phyloP scores from a whole-genome alignment of 2,888 invertebrate genomes.

The Ochlodes sylvanus region DNA sequence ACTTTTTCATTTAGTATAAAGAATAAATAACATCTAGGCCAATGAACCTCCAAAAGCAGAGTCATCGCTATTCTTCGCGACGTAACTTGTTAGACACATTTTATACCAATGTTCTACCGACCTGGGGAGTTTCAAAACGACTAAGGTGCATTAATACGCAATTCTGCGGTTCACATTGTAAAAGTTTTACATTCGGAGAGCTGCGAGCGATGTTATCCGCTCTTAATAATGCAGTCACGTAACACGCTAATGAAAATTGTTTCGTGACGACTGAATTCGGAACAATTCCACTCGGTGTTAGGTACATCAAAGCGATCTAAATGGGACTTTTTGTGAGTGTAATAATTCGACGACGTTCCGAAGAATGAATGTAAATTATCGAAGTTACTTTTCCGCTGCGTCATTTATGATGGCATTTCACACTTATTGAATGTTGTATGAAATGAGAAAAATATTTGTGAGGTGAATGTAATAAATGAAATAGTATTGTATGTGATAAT shows the following conservation, averaged over 20 bases:
- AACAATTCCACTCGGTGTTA: slow-evolving; percentile 67
- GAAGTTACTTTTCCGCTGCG: slow-evolving; percentile 8
- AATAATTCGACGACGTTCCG: slow-evolving; percentile 29
- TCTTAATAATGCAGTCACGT: slow-evolving; percentile 78
- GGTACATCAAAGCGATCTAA: slow-evolving; percentile 59
- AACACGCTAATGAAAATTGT: slow-evolving; percentile 79
- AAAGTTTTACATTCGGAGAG: slow-evolving; percentile 62
- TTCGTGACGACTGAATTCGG: slow-evolving; percentile 72
- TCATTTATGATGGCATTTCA: slow-evolving; percentile 11
- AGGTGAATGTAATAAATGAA: no score
- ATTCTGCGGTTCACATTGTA: slow-evolving; percentile 61
- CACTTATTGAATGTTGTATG: neutral
- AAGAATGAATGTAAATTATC: slow-evolving; percentile 31
- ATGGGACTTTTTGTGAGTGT: slow-evolving; percentile 37
- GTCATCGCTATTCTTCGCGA: no score
- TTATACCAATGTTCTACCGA: neutral
- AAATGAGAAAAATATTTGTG: neutral
- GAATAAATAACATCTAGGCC: no score
- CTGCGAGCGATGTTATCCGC: slow-evolving; percentile 52
- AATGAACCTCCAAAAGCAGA: no score
- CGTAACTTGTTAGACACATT: no score
- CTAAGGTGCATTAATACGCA: slow-evolving; percentile 55
- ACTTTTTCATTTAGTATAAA: no score
- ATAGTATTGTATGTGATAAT: no score
- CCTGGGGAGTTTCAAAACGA: neutral